Percentiles rank a stretch among this genome's conserved stretches.
phyloP scores from a whole-genome alignment of 2,797 vertebrate genomes.

The Hydrolagus colliei region DNA sequence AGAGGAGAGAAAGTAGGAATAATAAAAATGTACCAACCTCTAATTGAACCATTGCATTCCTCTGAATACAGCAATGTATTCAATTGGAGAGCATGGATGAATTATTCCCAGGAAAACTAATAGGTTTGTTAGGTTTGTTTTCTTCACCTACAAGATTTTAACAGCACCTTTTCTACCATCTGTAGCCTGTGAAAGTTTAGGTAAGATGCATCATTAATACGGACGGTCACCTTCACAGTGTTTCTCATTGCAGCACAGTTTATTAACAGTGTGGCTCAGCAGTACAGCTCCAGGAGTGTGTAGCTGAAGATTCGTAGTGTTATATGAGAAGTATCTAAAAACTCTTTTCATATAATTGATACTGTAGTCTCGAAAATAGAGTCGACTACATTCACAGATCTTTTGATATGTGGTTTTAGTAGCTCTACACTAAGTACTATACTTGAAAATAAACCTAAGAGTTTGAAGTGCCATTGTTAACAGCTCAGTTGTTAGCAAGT shows the following conservation, averaged over 20 bases:
- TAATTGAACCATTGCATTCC: conserved; percentile 22
- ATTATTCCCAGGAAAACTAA: conserved; percentile 27
- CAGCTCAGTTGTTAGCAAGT: no score
- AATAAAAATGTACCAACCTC: conserved; percentile 14
- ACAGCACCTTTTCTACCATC: conserved; percentile 15
- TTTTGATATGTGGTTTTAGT: conserved; percentile 3
- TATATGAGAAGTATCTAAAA: background rate
- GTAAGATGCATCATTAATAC: conserved; percentile 21
- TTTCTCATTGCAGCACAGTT: conserved; percentile 16
- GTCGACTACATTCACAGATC: background rate
- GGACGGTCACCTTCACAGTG: conserved; percentile 29
- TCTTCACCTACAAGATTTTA: conserved; percentile 19
- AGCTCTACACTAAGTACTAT: background rate
- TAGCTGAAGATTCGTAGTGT: background rate
- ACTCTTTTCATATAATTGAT: conserved; percentile 18
- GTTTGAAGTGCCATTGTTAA: no score
- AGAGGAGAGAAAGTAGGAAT: conserved; percentile 9
- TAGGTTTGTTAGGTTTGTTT: background rate
- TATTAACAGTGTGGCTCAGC: conserved; percentile 2
- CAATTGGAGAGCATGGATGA: conserved; percentile 9
- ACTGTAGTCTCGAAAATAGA: background rate
- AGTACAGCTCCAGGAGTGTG: background rate
- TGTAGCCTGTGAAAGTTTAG: conserved; percentile 21
- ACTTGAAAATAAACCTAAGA: background rate
- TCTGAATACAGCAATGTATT: conserved; percentile 25